Percentiles rank a stretch among this genome's conserved stretches.
phyloP scores from a whole-genome alignment of 2,888 invertebrate genomes.

The Saturnia pavonia region DNA sequence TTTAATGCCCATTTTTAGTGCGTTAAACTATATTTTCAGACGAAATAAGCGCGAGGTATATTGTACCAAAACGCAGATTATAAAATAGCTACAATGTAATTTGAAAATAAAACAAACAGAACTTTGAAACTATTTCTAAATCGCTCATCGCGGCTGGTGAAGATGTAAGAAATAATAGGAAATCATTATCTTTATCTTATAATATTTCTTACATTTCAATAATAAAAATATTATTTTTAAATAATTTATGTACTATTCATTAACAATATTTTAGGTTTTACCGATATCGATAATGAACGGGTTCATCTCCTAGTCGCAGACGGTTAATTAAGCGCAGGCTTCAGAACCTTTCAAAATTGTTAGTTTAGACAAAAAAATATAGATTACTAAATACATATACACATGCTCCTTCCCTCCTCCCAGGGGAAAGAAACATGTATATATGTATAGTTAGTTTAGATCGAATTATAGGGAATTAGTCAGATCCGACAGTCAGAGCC shows the following conservation, averaged over 20 bases:
- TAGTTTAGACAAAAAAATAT: too few relatives aligned
- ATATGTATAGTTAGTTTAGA: too few relatives aligned
- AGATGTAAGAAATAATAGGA: background rate
- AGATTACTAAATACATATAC: too few relatives aligned
- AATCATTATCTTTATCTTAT: background rate
- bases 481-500: too few relatives aligned
- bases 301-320: conserved; percentile 31
- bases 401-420: too few relatives aligned
- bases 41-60: background rate
- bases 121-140: background rate
- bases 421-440: too few relatives aligned
- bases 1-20: conserved; percentile 17
- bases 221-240: too few relatives aligned
- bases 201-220: background rate
- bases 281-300: conserved; percentile 24
- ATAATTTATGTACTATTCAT: background rate
- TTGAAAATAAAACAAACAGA: background rate
- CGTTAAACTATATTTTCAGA: background rate
- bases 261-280: conserved; percentile 18
- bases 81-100: background rate
- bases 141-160: background rate
- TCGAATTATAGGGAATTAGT: too few relatives aligned
- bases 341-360: conserved; percentile 27
- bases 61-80: background rate
- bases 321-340: conserved; percentile 21